Percentiles rank a stretch among this genome's conserved stretches.
phyloP scores from a whole-genome alignment of 2,888 invertebrate species.

The Anodontia alba region DNA sequence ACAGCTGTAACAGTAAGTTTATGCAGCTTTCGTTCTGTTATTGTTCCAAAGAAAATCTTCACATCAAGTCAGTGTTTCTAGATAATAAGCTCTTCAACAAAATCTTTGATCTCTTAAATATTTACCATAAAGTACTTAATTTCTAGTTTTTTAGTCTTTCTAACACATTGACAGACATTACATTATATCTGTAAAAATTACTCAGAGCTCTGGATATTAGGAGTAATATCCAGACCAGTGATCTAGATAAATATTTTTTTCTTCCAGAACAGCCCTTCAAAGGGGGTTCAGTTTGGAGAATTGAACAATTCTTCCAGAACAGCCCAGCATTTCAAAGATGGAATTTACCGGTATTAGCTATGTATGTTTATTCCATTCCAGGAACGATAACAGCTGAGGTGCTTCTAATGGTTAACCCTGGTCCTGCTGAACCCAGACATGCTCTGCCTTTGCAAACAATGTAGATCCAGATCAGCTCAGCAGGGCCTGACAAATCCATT shows the following conservation, averaged over 20 bases:
- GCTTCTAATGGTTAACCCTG: too few relatives aligned
- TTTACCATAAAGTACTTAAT: neutral
- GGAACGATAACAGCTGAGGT: too few relatives aligned
- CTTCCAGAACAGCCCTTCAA: neutral
- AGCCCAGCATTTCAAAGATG: too few relatives aligned
- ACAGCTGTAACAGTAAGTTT: neutral
- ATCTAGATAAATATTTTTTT: neutral
- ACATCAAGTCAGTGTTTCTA: neutral
- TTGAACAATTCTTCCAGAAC: too few relatives aligned
- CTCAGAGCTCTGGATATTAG: neutral
- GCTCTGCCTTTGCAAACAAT: too few relatives aligned
- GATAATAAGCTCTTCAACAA: neutral
- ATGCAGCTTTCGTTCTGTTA: neutral
- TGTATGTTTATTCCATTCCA: too few relatives aligned
- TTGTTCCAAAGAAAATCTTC: neutral
- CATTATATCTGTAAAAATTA: neutral
- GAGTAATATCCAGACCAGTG: neutral
- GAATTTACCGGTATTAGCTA: too few relatives aligned
- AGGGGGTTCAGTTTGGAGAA: too few relatives aligned
- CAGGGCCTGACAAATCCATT: too few relatives aligned
- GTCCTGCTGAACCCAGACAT: too few relatives aligned
- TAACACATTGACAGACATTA: neutral
- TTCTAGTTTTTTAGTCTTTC: neutral
- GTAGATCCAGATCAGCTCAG: too few relatives aligned
- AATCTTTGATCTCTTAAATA: conserved; percentile 9